Conservation (phyloP, 2,888 invertebrate genomes). For the Drosophila percnosoma region DNA sequence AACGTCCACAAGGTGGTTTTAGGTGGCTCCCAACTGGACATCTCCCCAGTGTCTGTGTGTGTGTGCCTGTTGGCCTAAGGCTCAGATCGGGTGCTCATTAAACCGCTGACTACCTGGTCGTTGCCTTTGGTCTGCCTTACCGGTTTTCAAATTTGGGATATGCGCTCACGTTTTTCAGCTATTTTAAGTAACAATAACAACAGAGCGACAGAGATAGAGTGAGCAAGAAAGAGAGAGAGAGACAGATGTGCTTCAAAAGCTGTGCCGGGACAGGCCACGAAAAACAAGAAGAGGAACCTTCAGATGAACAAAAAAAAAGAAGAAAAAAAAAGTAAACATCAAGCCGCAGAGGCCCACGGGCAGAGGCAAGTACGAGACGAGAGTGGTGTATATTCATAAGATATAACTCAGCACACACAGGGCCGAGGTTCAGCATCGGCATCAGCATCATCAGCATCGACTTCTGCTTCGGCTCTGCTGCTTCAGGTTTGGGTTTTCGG, state of each 20-base stretch:
- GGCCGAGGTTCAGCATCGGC: slow-evolving; percentile 42
- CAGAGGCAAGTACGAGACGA: slow-evolving; percentile 64
- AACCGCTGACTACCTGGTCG: slow-evolving; percentile 58
- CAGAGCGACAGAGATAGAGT: slow-evolving; percentile 2
- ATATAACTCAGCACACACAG: slow-evolving; percentile 28
- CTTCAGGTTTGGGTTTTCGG: slow-evolving; percentile 52
- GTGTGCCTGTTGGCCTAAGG: slow-evolving; percentile 48
- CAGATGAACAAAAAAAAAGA: slow-evolving; percentile 31
- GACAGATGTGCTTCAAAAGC: slow-evolving; percentile 57
- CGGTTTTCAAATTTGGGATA: slow-evolving; percentile 81
- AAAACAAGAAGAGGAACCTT: slow-evolving; percentile 54
- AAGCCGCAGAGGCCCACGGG: slow-evolving; percentile 34
- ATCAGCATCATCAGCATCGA: slow-evolving; percentile 19
- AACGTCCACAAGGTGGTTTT: slow-evolving; percentile 13
- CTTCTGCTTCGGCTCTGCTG: slow-evolving; percentile 25
- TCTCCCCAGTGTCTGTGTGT: slow-evolving; percentile 17
- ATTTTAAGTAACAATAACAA: slow-evolving; percentile 78
- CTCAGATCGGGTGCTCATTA: slow-evolving; percentile 58
- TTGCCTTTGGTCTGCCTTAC: slow-evolving; percentile 71
- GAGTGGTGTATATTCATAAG: slow-evolving; percentile 69
- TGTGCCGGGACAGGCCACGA: slow-evolving; percentile 54
- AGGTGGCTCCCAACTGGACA: slow-evolving; percentile 36
- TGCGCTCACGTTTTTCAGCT: slow-evolving; percentile 74
- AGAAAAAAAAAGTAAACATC: slow-evolving; percentile 35
- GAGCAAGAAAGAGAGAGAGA: slow-evolving; percentile 10